A percentile compares a stretch with the other conserved stretches of the same genome.
These are phyloP conservation scores for Deroplatys truncata DNA, from an alignment of 2,888 invertebrate genomes.

Conservation along the genomic window DNA sequence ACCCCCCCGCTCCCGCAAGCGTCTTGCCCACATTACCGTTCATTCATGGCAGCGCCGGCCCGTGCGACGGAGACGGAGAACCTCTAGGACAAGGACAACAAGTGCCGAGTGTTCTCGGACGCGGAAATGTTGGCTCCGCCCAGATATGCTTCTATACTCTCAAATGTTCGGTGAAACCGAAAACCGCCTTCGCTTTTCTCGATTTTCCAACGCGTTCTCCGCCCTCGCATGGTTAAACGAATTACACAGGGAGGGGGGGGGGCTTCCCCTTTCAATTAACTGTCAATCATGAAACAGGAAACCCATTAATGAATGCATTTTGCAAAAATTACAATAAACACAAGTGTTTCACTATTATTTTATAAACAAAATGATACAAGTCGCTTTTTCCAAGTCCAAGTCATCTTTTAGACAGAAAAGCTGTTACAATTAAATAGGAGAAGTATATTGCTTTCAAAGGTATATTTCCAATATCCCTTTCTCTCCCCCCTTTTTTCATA, in stretches of 20 bases:
- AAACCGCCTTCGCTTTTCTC: constrained; percentile 14
- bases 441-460: no score
- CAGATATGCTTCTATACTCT: neutral
- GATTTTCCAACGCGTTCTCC: neutral
- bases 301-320: no score
- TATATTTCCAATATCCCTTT: no score
- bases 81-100: neutral
- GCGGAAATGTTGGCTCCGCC: constrained; percentile 13
- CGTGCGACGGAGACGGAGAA: neutral
- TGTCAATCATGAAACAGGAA: no score
- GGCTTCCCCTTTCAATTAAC: no score
- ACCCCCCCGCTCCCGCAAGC: constrained; percentile 13
- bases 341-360: no score
- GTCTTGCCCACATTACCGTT: constrained; percentile 14
- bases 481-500: no score
- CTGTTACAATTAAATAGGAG: no score
- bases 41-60: constrained; percentile 21
- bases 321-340: no score
- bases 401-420: no score
- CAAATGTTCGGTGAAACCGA: neutral
- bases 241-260: neutral
- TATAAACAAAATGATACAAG: no score
- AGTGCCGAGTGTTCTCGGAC: neutral
- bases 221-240: neutral
- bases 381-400: no score